Base-by-base conservation (phyloP, 2,888 invertebrate genomes). In the Macaria liturata region DNA sequence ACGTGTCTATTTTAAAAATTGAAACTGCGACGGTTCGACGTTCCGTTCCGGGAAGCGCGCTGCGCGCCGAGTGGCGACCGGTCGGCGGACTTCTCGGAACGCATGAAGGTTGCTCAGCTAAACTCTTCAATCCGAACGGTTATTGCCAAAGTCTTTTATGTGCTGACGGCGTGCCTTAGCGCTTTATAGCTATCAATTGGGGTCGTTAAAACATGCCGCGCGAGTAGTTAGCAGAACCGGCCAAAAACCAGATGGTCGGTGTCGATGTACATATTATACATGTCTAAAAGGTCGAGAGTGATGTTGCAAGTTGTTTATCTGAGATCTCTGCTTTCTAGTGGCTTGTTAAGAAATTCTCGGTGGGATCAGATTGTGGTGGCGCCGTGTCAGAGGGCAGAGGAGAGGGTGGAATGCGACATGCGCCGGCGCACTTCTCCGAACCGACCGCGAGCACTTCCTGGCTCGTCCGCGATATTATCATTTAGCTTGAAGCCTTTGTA, bases 1-100 rank as follows among this genome's bases (percentile, higher is more conserved):
- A 81, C 81, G 83, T 71, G 72, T 84, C 87, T 87, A 86, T 87
- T 86, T 88, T 81, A 84, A 88, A 88, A 88, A 87, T 86, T 78
- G 82, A 86, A 86, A 79, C 81, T 75, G 74, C 78, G 65, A 53
- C 66, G 74, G 78, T 74, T 78, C 78, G 79, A 66, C 70, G 73
- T 86, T 86, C 83, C 75, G 71, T 87, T 86, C 86, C 73, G 72
- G 80, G 86, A 88, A 88, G 66, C 74, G 48, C 58, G 73, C 73
- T 66, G 69, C 73, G 67, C 74, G 64, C 59, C 70, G 74, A 72
- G 73, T 74, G 69, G 58, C 72, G 69, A 84, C 84, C 85, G 86
- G 83, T 84, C 84, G 80, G 64, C 75, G 67, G 51, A 68, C 71
- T 88, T 90, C 89, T 81, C 61, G 66, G 89, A 89, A 89, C 75